Conservation (phyloP, 2,888 invertebrate species). For the Nasonia oneida region DNA sequence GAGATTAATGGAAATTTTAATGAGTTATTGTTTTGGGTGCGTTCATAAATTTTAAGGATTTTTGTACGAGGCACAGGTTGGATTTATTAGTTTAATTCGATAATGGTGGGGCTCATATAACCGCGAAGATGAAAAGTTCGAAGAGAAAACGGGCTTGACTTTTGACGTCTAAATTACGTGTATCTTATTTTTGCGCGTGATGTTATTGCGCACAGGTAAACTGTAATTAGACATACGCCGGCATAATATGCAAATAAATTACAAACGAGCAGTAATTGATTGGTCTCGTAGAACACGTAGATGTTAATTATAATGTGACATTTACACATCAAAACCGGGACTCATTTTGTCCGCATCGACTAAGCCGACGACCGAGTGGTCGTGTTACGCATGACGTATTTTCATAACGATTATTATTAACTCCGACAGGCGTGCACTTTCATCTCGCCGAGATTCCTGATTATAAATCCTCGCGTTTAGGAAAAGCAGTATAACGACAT, state of each 20-base stretch:
- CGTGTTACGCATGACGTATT: constrained; percentile 21
- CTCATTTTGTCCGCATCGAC: background rate
- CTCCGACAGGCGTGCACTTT: no score
- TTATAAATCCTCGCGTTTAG: background rate
- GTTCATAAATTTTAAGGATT: background rate
- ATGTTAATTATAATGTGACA: background rate
- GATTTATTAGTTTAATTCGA: background rate
- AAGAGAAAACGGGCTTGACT: background rate
- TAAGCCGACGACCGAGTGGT: constrained; percentile 10
- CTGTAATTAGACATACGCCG: background rate
- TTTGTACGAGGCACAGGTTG: background rate
- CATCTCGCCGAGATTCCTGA: no score
- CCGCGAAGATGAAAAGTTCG: background rate
- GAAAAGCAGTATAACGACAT: background rate
- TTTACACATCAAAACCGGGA: background rate
- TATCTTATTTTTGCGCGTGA: background rate
- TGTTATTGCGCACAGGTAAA: background rate
- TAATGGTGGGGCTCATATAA: background rate
- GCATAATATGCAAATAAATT: background rate
- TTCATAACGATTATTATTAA: constrained; percentile 39
- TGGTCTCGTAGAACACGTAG: background rate
- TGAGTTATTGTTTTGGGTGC: background rate
- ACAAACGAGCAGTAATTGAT: background rate
- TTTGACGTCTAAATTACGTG: background rate
- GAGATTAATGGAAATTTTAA: constrained; percentile 19